Conservation (phyloP, 1,140 invertebrate genomes). For the Chrysomallon squamiferum region DNA sequence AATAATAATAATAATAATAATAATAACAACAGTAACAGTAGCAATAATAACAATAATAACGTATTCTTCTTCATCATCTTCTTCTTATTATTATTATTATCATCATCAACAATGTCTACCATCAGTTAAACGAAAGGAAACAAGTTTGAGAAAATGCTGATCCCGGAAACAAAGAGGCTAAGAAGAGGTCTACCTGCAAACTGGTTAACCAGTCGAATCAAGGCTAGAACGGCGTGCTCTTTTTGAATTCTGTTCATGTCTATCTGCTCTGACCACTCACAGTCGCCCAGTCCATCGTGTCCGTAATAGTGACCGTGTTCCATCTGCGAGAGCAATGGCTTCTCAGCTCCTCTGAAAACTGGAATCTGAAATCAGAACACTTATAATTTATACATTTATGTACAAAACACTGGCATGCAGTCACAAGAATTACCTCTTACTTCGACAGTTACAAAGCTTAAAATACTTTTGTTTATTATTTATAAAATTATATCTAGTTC, state of each 20-base stretch:
- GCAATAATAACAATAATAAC: too few relatives aligned
- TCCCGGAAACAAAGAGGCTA: too few relatives aligned
- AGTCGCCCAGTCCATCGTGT: constrained; percentile 72
- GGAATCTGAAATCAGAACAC: constrained; percentile 68
- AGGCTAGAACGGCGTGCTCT: constrained; percentile 41
- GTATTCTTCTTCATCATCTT: too few relatives aligned
- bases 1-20: too few relatives aligned
- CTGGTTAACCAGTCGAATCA: constrained; percentile 38
- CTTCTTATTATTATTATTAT: too few relatives aligned
- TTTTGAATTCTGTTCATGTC: constrained; percentile 26
- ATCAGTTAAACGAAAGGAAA: too few relatives aligned
- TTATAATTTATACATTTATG: background rate
- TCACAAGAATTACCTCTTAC: background rate
- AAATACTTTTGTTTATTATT: background rate
- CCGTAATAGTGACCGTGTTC: constrained; percentile 63
- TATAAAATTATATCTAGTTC: background rate
- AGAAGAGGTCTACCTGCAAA: constrained; percentile 48
- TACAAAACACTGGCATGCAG: background rate
- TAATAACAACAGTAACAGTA: too few relatives aligned
- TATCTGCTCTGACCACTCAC: constrained; percentile 50
- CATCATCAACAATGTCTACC: too few relatives aligned
- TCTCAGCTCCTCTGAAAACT: constrained; percentile 69
- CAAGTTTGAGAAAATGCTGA: too few relatives aligned
- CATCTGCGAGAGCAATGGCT: constrained; percentile 62
- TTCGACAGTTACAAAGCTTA: background rate